phyloP scores from a whole-genome alignment of 30 jellyfish, hydroid and myxozoan genomes.

The Aurelia sp. region DNA sequence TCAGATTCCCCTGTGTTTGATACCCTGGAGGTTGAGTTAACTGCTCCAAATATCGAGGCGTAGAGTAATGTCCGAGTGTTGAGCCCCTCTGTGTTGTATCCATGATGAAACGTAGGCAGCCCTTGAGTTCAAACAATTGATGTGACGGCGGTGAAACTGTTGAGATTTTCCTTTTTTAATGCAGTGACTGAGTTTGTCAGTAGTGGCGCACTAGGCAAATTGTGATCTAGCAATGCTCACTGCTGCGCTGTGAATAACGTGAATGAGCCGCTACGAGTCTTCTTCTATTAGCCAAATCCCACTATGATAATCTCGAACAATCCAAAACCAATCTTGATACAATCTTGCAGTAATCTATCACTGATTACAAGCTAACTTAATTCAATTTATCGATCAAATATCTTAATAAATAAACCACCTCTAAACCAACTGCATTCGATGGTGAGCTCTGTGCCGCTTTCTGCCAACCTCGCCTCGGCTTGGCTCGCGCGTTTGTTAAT shows the following conservation, averaged over 20 bases:
- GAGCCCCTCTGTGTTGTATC: slow-evolving; percentile 92
- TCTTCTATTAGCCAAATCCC: slow-evolving; percentile 39
- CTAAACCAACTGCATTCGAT: no score
- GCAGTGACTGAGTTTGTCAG: slow-evolving; percentile 57
- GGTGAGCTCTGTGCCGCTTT: not conserved
- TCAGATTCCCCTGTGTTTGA: slow-evolving; percentile 62
- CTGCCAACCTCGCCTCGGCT: not conserved
- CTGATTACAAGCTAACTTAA: slow-evolving; percentile 26
- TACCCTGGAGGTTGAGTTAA: slow-evolving; percentile 73
- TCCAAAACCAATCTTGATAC: slow-evolving; percentile 31
- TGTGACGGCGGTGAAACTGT: not conserved
- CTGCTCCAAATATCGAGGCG: slow-evolving; percentile 87
- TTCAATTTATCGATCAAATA: slow-evolving; percentile 16
- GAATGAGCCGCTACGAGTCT: no score
- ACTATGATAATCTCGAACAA: slow-evolving; percentile 67
- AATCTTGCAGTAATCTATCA: slow-evolving; percentile 22
- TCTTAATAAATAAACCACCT: slow-evolving; percentile 5
- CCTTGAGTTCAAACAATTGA: not conserved
- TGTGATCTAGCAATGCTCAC: slow-evolving; percentile 43
- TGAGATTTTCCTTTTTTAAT: slow-evolving; percentile 19
- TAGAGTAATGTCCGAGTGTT: slow-evolving; percentile 93
- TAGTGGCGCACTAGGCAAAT: slow-evolving; percentile 51
- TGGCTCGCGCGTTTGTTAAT: slow-evolving; percentile 26
- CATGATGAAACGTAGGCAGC: slow-evolving; percentile 35
- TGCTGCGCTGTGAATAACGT: slow-evolving; percentile 56